phyloP scores from a whole-genome alignment of 2,888 invertebrate species.

The Nasonia oneida region DNA sequence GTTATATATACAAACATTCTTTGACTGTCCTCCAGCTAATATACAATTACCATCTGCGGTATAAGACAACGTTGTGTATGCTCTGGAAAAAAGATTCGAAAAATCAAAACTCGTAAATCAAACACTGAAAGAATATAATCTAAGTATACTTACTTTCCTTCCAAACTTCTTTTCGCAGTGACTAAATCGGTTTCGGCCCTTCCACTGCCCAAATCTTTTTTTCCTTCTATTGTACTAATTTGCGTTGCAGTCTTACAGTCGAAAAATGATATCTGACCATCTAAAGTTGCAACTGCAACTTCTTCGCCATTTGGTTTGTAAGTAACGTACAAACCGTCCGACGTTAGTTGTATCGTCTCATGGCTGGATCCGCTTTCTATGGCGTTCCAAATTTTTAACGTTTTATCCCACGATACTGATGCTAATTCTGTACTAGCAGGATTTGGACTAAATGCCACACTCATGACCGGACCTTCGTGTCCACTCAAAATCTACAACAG shows the following conservation, averaged over 20 bases:
- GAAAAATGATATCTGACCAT: constrained; percentile 92
- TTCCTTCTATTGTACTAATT: constrained; percentile 90
- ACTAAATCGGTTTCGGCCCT: constrained; percentile 91
- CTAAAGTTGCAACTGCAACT: constrained; percentile 94
- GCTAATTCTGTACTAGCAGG: constrained; percentile 87
- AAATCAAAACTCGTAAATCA: constrained; percentile 36
- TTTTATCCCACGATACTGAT: constrained; percentile 97
- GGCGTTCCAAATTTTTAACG: constrained; percentile 94
- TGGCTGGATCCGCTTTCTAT: constrained; percentile 89
- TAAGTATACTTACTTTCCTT: constrained; percentile 87
- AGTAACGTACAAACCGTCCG: constrained; percentile 91
- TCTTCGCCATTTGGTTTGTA: constrained; percentile 95
- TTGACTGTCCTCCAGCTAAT: constrained; percentile 95
- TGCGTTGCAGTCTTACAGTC: constrained; percentile 87
- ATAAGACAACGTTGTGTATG: constrained; percentile 95
- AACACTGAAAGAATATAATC: not conserved
- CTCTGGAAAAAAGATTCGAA: constrained; percentile 81
- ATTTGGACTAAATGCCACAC: constrained; percentile 89
- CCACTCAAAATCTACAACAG: constrained; percentile 87
- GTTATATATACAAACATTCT: constrained; percentile 96
- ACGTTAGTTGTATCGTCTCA: constrained; percentile 88
- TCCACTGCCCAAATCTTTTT: constrained; percentile 93
- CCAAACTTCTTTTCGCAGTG: constrained; percentile 90
- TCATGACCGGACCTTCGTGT: constrained; percentile 95
- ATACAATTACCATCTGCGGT: constrained; percentile 95